Evolutionary conservation across 2,113 vertebrate species (phyloP), one percentile per base, ranked within the genome.

Genomic region (Nematolebias whitei): DNA sequence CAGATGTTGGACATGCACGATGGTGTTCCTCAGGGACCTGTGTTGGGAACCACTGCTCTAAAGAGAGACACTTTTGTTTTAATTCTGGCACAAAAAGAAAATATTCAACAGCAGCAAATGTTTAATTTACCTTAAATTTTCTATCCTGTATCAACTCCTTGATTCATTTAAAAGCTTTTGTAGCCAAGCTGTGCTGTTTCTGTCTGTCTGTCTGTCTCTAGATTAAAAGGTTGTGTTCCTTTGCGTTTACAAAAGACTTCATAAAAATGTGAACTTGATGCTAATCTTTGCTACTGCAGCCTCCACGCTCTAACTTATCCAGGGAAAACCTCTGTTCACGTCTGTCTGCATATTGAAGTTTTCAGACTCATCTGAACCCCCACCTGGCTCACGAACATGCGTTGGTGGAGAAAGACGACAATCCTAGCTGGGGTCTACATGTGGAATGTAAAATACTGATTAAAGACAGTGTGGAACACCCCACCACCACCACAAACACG

Each of bases 371-470:
- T 8, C 32, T 10, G 32, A 35, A 8, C 32, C 32, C 32, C 32
- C 32, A 45, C 15, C 49, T 22, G 44, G 38, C 19, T 52, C 67
- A 50, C n/a, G n/a, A n/a, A n/a, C 22, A 11, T 49, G 41, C 26
- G 67, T 68, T 62, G 76, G 77, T 82, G 80, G 82, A 84, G 77
- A 74, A 45, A 79, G 78, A 77, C 5, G 79, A 83, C 81, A 82
- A 83, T 87, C 81, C 79, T 63, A 71, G 63, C 70, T 84, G 84
- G 84, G 85, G 79, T 69, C 83, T 72, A 78, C 60, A 76, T n/a
- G 85, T 87, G 85, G 88, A 90, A 91, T 91, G 89, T 91, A 87
- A 87, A 83, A 80, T 87, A 84, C 69, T 59, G 75, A 84, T 87
- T 77, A 76, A 84, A 79, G 79, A 76, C 76, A 15, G 44, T 66